phyloP scores from a whole-genome alignment of 2,797 vertebrate genomes.

The Microchirus variegatus region DNA sequence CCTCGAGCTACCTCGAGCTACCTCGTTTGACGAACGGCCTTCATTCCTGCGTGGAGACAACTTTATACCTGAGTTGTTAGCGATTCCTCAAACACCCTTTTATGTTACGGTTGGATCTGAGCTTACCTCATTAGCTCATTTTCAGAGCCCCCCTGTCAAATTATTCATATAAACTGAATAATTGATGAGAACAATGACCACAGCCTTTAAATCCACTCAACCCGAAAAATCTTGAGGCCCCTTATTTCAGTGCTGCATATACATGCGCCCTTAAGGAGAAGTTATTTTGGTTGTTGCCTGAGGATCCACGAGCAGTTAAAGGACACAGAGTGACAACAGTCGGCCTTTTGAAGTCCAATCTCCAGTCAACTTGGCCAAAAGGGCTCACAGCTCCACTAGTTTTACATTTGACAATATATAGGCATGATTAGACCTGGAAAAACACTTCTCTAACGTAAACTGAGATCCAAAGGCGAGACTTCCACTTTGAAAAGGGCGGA shows the following conservation, averaged over 20 bases:
- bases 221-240: slow-evolving; percentile 40
- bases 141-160: slow-evolving; percentile 56
- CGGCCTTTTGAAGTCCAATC: slow-evolving; percentile 66
- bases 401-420: neutral
- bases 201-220: slow-evolving; percentile 54
- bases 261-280: slow-evolving; percentile 56
- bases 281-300: slow-evolving; percentile 68
- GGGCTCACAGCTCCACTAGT: slow-evolving; percentile 18
- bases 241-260: slow-evolving; percentile 61
- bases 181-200: slow-evolving; percentile 55
- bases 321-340: slow-evolving; percentile 56
- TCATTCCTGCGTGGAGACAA: slow-evolving; percentile 62
- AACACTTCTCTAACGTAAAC: slow-evolving; percentile 17
- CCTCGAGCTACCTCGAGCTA: slow-evolving; percentile 48
- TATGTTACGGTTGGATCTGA: slow-evolving; percentile 47
- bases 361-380: slow-evolving; percentile 49
- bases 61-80: slow-evolving; percentile 49
- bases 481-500: slow-evolving; percentile 65
- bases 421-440: slow-evolving; percentile 10
- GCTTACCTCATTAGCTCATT: slow-evolving; percentile 61
- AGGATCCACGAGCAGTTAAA: slow-evolving; percentile 50
- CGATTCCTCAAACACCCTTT: slow-evolving; percentile 56
- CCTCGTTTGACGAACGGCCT: slow-evolving; percentile 69
- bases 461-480: slow-evolving; percentile 34
- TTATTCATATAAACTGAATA: slow-evolving; percentile 68